Evolutionary conservation across 2,797 vertebrate genomes (phyloP), one percentile per base, ranked within the genome.

Genomic region (Syngnathus rostellatus): DNA sequence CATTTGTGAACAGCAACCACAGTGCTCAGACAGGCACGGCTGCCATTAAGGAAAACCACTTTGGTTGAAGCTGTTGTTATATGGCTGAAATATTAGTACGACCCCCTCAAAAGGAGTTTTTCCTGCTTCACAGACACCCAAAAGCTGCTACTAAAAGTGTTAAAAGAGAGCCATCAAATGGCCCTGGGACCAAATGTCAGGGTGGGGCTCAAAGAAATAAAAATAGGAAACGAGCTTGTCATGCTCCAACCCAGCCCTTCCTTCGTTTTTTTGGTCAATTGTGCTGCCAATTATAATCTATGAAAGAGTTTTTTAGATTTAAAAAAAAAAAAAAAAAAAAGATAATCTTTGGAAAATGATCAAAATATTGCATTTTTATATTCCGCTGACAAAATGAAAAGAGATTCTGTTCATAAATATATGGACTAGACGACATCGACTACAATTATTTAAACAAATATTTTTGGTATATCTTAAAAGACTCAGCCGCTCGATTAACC

Each of bases 61-160:
- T 99, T 99, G 97, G 96, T 98, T 98, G 92, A 95, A 98, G 97
- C 97, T 98, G 95, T 94, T 80, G 92, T 88, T 89, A 93, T 94
- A 94, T 96, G 93, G 94, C 94, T 92, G 90, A 89, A 16, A 84
- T 79, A 89, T 86, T 83, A 83, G 85, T 83, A 88, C 72, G 86
- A 83, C 83, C 74, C 63, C 63, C 76, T 78, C 37, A 19, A 77
- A 83, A 80, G 66, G 72, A 71, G 77, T 72, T 88, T 85, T 86
- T 88, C 86, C 85, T 85, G 89, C 89, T 89, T 90, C 88, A 89
- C 87, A 90, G 89, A 87, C 91, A 87, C 86, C 87, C 86, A 68
- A 78, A 81, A 90, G 48, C 86, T 87, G 90, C 84, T 85, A 87
- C 73, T 65, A 62, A 82, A 85, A 74, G 39, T 68, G 71, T 78